phyloP scores from a whole-genome alignment of 2,797 vertebrate species.

The Anguilla megastoma region DNA sequence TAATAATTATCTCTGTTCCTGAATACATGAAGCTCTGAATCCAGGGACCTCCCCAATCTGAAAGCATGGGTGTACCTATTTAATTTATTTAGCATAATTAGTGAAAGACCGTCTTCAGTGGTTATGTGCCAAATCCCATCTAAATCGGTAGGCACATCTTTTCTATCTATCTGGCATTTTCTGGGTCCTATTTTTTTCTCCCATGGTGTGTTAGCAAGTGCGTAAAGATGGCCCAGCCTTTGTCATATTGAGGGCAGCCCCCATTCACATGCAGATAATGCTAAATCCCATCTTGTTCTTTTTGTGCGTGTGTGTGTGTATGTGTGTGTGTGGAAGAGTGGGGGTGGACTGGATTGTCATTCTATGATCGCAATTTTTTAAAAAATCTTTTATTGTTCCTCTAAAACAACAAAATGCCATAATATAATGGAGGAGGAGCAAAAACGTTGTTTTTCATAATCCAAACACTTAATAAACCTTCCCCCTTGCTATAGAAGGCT shows the following conservation, averaged over 20 bases:
- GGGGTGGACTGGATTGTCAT: neutral
- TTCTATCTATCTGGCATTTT: conserved; percentile 12
- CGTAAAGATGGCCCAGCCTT: conserved; percentile 66
- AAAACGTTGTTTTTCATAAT: conserved; percentile 62
- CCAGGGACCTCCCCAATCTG: neutral
- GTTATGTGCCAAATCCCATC: conserved; percentile 36
- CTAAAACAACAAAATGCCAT: conserved; percentile 38
- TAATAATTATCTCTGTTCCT: neutral
- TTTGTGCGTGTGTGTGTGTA: conserved; percentile 37
- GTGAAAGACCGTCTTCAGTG: conserved; percentile 9
- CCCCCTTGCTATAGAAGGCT: conserved; percentile 57
- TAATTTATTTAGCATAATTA: conserved; percentile 27
- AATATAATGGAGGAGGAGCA: conserved; percentile 53
- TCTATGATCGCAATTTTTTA: conserved; percentile 43
- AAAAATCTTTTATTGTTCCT: conserved; percentile 39
- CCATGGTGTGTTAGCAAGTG: conserved; percentile 74
- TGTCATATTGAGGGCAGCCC: conserved; percentile 66
- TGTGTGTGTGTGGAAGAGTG: neutral
- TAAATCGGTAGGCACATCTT: conserved; percentile 33
- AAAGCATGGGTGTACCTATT: neutral
- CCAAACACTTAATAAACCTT: conserved; percentile 65
- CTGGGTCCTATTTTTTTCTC: conserved; percentile 32
- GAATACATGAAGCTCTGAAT: neutral
- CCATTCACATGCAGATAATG: conserved; percentile 92
- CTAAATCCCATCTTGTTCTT: conserved; percentile 82